Conservation (phyloP, 2,888 invertebrate species). For the Aspidiotus rigidus region DNA sequence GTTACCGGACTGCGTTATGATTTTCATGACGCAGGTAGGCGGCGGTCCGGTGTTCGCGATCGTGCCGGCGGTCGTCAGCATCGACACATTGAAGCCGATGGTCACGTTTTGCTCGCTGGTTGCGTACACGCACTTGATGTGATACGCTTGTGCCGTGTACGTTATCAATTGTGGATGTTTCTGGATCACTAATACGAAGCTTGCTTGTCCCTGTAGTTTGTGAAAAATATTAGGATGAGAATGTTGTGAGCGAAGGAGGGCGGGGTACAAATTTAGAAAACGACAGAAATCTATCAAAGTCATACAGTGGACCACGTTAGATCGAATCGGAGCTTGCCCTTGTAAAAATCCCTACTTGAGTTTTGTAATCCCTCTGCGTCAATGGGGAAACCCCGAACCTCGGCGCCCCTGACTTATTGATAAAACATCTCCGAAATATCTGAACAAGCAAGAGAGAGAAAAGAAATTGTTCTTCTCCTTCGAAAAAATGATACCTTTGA, state of each 20-base stretch:
- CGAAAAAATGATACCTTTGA: too few relatives aligned
- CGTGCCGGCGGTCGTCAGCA: conserved; percentile 89
- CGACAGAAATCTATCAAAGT: too few relatives aligned
- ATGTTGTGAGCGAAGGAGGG: not conserved
- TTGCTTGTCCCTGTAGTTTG: conserved; percentile 66
- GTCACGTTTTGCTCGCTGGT: conserved; percentile 88
- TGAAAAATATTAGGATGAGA: not conserved
- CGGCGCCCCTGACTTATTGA: too few relatives aligned
- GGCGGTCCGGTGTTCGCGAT: conserved; percentile 92
- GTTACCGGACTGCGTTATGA: conserved; percentile 74
- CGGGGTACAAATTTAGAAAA: not conserved
- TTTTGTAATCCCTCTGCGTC: too few relatives aligned
- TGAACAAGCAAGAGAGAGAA: too few relatives aligned
- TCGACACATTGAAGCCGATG: conserved; percentile 86
- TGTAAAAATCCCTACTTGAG: too few relatives aligned
- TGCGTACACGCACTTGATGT: conserved; percentile 90
- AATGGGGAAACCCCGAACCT: too few relatives aligned
- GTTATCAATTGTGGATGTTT: conserved; percentile 93
- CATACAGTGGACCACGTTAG: too few relatives aligned
- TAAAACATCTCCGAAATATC: too few relatives aligned
- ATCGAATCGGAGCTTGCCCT: too few relatives aligned
- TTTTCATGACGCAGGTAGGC: conserved; percentile 84
- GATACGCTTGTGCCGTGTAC: conserved; percentile 89
- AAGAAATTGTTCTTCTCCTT: too few relatives aligned
- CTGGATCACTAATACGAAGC: conserved; percentile 88